Base-by-base conservation (phyloP, 2,113 vertebrate genomes). In the Proteles cristata region DNA sequence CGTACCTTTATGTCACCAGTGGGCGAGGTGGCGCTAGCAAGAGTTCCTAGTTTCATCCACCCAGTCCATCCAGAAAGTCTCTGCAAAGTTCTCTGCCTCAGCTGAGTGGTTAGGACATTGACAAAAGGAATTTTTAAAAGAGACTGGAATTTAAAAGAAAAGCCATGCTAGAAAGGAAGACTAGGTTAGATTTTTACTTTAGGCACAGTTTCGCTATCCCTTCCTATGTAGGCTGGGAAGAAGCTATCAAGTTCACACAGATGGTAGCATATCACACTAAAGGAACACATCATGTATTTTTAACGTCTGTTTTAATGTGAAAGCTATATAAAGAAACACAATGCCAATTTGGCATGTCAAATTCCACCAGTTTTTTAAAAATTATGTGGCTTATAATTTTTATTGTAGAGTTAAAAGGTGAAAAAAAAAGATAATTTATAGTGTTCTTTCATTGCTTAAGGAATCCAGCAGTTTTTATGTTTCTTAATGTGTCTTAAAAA, bases 161-260 rank as follows among this genome's bases (percentile, higher is more conserved):
- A 69, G 21, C 21, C 6, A 31, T 28, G 19, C 33, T 84, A 33
- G 86, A 95, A 68, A 81, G 45, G 33, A 71, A 16, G 39, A 16
- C 21, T 50, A 84, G 39, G 4, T 65, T 65, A 95, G 45, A 17
- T 35, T 93, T 94, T 73, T 39, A 87, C 71, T 95, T 95, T 31
- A 79, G 61, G 43, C 7, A 63, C 11, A 10, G 19, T 83, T 88
- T 63, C 3, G 9, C 39, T 50, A 25, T 0, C 11, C 33, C 61
- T 89, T 21, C 33, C 12, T 89, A 4, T 76, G 17, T 50, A 89
- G 12, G 7, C 63, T 53, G 28, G 11, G 35, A 77, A 93, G 35
- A 69, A 71, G 35, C 31, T 84, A 65, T n/a, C 39, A 79, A 68
- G 45, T 87, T 82, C 66, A 48, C 73, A 63, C 25, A 95, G 31